These are phyloP conservation scores for Brachyptera putata DNA, from an alignment of 2,888 invertebrate species.

Conservation along the genomic window DNA sequence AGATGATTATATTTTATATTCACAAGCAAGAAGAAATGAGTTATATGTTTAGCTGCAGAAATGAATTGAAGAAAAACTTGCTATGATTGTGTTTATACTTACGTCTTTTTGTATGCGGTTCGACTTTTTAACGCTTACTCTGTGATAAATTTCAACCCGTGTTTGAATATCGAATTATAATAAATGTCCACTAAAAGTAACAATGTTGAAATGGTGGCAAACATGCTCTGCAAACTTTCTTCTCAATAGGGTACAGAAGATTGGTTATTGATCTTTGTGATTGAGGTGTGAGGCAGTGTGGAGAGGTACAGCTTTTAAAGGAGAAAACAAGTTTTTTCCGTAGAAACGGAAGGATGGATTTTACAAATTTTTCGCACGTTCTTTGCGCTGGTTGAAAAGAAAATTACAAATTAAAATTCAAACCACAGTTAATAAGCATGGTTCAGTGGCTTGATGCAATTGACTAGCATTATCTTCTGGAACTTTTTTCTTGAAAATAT, in stretches of 20 bases:
- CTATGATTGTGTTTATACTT: no score
- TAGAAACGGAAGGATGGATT: neutral
- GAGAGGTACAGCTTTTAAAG: no score
- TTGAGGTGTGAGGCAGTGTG: neutral
- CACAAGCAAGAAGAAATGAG: no score
- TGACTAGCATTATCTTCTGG: conserved; percentile 5
- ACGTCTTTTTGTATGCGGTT: no score
- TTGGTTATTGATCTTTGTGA: conserved; percentile 11
- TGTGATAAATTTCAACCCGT: neutral
- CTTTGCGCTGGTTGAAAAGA: conserved; percentile 9
- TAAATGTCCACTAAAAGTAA: neutral
- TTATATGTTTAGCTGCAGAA: no score
- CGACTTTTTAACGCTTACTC: no score
- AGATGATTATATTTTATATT: no score
- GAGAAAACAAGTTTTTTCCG: neutral
- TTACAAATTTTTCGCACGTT: conserved; percentile 14
- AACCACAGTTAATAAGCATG: conserved; percentile 19
- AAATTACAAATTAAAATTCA: conserved; percentile 19
- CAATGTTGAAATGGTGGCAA: neutral
- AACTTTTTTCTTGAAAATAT: neutral
- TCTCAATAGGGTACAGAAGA: neutral
- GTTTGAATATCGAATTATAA: neutral
- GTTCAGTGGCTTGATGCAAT: conserved; percentile 18
- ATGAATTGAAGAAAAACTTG: no score
- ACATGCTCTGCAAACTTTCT: neutral